Evolutionary conservation across 2,797 vertebrate genomes (phyloP).

Genomic region (Poecilia gillii): DNA sequence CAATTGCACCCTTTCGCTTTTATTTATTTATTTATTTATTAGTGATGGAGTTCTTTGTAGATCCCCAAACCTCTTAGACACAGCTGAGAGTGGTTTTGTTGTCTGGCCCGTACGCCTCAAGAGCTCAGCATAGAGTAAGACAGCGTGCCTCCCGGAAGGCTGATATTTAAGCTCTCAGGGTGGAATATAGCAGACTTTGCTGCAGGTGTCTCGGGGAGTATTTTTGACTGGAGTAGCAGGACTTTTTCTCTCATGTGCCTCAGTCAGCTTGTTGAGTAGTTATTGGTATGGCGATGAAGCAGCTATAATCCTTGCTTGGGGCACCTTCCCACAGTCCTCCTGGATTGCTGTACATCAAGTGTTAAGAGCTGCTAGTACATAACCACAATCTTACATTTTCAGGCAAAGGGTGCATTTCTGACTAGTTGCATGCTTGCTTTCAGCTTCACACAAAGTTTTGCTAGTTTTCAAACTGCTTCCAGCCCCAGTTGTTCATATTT

Average conservation of each 20-base stretch:
- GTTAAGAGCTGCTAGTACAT: conserved; percentile 24
- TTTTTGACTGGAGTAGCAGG: conserved; percentile 49
- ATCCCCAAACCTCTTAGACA: conserved; percentile 58
- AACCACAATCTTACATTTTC: conserved; percentile 34
- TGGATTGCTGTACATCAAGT: conserved; percentile 34
- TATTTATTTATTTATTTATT: background rate
- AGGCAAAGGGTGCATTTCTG: conserved; percentile 16
- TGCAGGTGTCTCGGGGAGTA: conserved; percentile 49
- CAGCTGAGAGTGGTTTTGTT: conserved; percentile 64
- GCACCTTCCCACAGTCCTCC: conserved; percentile 38
- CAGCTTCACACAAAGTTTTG: conserved; percentile 8
- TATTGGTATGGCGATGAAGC: conserved; percentile 56
- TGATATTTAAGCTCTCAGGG: conserved; percentile 63
- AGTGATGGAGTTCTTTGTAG: conserved; percentile 34
- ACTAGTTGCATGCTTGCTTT: conserved; percentile 25
- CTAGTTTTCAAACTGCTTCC: background rate
- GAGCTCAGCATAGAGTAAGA: conserved; percentile 61
- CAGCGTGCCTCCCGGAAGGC: conserved; percentile 46
- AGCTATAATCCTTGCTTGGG: conserved; percentile 51
- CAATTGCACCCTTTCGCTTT: conserved; percentile 7
- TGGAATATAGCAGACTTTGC: conserved; percentile 64
- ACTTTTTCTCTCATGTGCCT: conserved; percentile 48
- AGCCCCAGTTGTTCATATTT: background rate
- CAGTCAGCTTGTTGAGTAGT: conserved; percentile 51
- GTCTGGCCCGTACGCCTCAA: conserved; percentile 48